Evolutionary conservation across 2,888 invertebrate species (phyloP), one percentile per base, ranked within the genome.

Genomic region (Caenorhabditis becei): DNA sequence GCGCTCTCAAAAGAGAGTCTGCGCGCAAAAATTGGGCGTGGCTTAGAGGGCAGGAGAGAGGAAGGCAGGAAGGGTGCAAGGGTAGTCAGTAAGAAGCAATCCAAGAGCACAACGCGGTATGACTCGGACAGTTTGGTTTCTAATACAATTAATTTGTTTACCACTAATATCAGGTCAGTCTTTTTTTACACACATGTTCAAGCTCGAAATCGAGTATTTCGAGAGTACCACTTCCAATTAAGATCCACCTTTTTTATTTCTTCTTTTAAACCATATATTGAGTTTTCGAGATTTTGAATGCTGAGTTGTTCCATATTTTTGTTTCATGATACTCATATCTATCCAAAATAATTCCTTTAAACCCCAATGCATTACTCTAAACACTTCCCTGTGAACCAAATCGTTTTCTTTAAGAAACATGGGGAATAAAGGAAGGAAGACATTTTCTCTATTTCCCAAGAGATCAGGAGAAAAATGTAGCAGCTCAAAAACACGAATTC

Each of bases 1-100:
- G 63, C 51, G 47, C n/a, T 20, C 11, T 11, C 49, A 28, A 41
- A 7, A 28, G 66, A 74, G 74, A 47, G n/a, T 20, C 41, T 32
- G 72, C 74, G 59, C 66, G 41, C 41, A 41, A 10, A 58, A 74
- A 74, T 49, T 56, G 47, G 74, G 74, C 74, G 74, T 63, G 63
- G 74, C 53, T 51, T 63, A 56, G 26, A 51, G 65, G 74, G 56
- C 65, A 65, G 41, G 56, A 54, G 67, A 56, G 58, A 44, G n/a
- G n/a, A n/a, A 61, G 67, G 67, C 54, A 35, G 66, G 32, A 59
- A 44, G 72, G 24, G 28, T 51, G 58, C 47, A 56, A 53, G 41
- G 41, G 77, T 54, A 69, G 54, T 67, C 67, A 67, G 62, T 74
- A n/a, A 51, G 63, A 63, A 66, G 66, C 10, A 35, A 71, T 18